phyloP scores from a whole-genome alignment of 2,113 vertebrate species.

The Campylomormyrus numenius region DNA sequence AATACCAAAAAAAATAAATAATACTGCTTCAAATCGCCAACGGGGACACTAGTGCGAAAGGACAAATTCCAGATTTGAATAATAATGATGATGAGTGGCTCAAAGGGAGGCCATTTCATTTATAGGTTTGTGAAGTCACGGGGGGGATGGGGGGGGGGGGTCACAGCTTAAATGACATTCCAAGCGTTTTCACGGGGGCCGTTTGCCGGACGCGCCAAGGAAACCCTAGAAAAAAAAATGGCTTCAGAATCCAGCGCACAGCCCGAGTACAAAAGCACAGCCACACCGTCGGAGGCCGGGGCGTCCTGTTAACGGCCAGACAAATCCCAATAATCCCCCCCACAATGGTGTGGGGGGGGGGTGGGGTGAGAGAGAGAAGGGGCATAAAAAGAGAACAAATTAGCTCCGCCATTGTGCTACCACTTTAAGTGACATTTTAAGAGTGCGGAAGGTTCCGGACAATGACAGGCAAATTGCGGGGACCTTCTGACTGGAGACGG shows the following conservation, averaged over 20 bases:
- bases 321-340: constrained; percentile 10
- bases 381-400: constrained; percentile 14
- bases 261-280: constrained; percentile 6
- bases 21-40: not conserved
- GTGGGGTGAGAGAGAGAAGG: not conserved
- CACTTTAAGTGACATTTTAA: not conserved
- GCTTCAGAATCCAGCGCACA: not conserved
- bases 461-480: constrained; percentile 13
- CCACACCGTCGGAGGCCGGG: not conserved
- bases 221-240: constrained; percentile 15
- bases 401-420: constrained; percentile 17
- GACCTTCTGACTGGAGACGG: constrained; percentile 12
- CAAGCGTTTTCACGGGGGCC: constrained; percentile 2
- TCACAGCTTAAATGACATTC: not conserved
- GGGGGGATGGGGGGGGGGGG: not conserved
- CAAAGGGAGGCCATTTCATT: not conserved
- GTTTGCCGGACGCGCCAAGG: not conserved
- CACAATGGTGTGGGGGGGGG: not conserved
- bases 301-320: not conserved
- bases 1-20: not conserved
- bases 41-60: not conserved
- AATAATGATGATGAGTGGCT: not conserved
- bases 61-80: not conserved
- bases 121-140: constrained; percentile 1
- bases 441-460: not conserved